phyloP scores from a whole-genome alignment of 2,113 vertebrate species.

The Mesocricetus auratus region DNA sequence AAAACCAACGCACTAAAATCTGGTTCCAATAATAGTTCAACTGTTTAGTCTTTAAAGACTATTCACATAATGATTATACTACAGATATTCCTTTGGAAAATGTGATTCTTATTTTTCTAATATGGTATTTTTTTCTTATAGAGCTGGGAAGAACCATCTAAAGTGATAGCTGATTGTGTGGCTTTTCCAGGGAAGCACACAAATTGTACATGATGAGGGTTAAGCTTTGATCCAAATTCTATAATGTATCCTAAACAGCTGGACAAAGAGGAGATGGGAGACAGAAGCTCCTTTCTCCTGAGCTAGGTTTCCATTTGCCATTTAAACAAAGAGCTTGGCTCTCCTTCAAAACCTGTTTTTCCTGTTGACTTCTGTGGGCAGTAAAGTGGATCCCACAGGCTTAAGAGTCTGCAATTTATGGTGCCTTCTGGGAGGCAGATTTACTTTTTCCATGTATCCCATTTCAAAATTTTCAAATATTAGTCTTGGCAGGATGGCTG shows the following conservation, averaged over 20 bases:
- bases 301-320: background rate
- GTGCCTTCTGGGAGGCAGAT: background rate
- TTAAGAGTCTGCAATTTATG: background rate
- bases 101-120: background rate
- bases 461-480: background rate
- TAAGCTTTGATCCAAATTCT: background rate
- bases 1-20: constrained; percentile 37
- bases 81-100: constrained; percentile 16
- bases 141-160: background rate
- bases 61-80: background rate
- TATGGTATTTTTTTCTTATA: background rate
- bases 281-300: background rate
- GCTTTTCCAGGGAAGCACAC: background rate
- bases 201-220: background rate
- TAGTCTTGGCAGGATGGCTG: background rate
- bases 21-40: background rate
- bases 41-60: background rate
- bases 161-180: background rate
- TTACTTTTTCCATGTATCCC: background rate
- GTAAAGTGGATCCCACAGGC: background rate
- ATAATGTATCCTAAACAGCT: background rate
- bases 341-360: constrained; percentile 23
- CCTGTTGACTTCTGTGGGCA: background rate
- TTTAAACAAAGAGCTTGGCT: background rate
- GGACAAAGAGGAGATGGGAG: background rate